These are phyloP conservation scores for Umimayanthus kanabou DNA, from an alignment of 92 coral and sea anemone species.

Conservation along the genomic window DNA sequence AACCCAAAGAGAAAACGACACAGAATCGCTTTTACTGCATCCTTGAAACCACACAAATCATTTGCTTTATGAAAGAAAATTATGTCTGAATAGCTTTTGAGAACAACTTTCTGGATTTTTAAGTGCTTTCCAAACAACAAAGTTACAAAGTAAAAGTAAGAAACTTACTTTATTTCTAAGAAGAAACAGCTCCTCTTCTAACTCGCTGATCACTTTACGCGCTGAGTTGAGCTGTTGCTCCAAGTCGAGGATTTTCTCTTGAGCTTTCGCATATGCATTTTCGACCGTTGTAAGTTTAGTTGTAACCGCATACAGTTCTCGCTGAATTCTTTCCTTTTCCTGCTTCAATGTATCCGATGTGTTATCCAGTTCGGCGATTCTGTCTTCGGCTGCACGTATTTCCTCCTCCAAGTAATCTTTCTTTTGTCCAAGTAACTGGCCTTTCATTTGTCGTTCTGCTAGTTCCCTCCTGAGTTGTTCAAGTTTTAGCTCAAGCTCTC, in stretches of 20 bases:
- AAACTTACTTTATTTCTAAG: constrained; percentile 58
- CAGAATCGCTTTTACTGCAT: no score
- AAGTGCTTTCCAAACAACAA: background rate
- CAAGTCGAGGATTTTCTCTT: constrained; percentile 79
- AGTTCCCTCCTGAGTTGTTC: constrained; percentile 72
- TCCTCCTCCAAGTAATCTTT: constrained; percentile 79
- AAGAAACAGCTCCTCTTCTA: constrained; percentile 75
- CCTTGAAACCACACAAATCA: no score
- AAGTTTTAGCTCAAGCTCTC: constrained; percentile 60
- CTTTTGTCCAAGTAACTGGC: constrained; percentile 69
- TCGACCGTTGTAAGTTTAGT: constrained; percentile 68
- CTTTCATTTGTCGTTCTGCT: constrained; percentile 74
- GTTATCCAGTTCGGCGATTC: constrained; percentile 75
- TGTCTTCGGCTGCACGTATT: constrained; percentile 68
- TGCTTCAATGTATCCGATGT: constrained; percentile 51
- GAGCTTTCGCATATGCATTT: constrained; percentile 77
- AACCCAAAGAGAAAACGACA: no score
- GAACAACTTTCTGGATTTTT: no score
- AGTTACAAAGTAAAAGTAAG: background rate
- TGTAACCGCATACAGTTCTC: constrained; percentile 69
- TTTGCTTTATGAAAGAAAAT: no score
- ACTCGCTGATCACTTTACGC: constrained; percentile 67
- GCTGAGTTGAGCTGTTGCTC: constrained; percentile 78
- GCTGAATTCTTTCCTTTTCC: constrained; percentile 80
- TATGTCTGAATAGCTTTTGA: no score